phyloP scores from a whole-genome alignment of 2,888 invertebrate species.

The Megaustenia siamemsis region DNA sequence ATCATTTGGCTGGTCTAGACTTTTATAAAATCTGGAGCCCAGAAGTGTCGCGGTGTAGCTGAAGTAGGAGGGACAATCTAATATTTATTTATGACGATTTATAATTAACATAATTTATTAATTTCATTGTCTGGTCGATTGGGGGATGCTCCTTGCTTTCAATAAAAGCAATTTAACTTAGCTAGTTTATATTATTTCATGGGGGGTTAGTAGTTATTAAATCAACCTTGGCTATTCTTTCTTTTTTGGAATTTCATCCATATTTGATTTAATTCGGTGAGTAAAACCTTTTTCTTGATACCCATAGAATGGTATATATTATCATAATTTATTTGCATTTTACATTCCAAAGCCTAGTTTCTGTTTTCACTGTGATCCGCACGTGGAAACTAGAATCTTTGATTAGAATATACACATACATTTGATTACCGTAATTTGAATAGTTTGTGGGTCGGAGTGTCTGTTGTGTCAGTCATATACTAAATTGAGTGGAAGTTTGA shows the following conservation, averaged over 20 bases:
- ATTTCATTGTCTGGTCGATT: conserved; percentile 42
- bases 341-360: not conserved
- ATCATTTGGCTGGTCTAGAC: not conserved
- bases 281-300: conserved; percentile 10
- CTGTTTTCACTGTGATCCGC: not conserved
- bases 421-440: no score
- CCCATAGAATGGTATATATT: conserved; percentile 20
- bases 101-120: conserved; percentile 75
- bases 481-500: no score
- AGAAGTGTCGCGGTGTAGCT: not conserved
- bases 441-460: no score
- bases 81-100: conserved; percentile 68
- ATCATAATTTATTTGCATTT: conserved; percentile 53
- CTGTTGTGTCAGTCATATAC: no score
- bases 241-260: conserved; percentile 53
- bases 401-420: no score
- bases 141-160: conserved; percentile 28
- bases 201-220: not conserved
- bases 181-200: no score
- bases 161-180: no score
- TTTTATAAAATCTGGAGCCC: conserved; percentile 43
- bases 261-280: conserved; percentile 51
- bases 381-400: not conserved
- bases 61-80: conserved; percentile 61
- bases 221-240: conserved; percentile 1